Evolutionary conservation across 92 coral and sea anemone species (phyloP), one percentile per base, ranked within the genome.

Genomic region (Umimayanthus kanabou): DNA sequence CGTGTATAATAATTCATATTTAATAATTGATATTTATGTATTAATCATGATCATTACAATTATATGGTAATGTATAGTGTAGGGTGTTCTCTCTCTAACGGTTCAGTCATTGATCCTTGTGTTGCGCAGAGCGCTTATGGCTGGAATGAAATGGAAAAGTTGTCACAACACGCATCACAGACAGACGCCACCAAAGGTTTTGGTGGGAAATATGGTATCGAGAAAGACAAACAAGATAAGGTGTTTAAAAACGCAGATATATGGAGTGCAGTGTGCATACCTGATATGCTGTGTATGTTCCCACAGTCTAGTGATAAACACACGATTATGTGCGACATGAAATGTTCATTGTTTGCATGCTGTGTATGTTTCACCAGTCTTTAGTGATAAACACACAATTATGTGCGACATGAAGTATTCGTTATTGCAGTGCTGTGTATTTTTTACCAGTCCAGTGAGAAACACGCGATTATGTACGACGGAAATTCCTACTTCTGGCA

Each of bases 191-290:
- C 99, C 3, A 93, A 93, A 85, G 99, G 99, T 33, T 96, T 95
- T 77, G 99, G 99, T 9, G 99, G 99, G 22, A 96, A 96, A 89
- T 96, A 92, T 93, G 99, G 99, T 72, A 94, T 96, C 15, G 93
- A 96, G 89, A 93, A 92, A 67, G 99, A 96, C 82, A 92, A 95
- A 89, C 92, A 92, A 88, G 99, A 96, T 90, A 89, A 95, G 92
- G 99, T 97, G 86, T 67, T 66, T 78, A 25, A 10, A 23, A 66
- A 14, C 28, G 45, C 42, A 22, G 65, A 10, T 16, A 5, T 42
- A 29, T 70, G 37, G 49, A 39, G 9, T 29, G 30, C 58, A 78
- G 25, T 77, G 61, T 49, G 29, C 66, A 45, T 72, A 22, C 40
- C 25, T 78, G 73, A 57, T 37, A 22, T 40, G 33, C 80, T 76